Base-by-base conservation (phyloP, 2,113 vertebrate genomes). In the Bubo scandiacus region DNA sequence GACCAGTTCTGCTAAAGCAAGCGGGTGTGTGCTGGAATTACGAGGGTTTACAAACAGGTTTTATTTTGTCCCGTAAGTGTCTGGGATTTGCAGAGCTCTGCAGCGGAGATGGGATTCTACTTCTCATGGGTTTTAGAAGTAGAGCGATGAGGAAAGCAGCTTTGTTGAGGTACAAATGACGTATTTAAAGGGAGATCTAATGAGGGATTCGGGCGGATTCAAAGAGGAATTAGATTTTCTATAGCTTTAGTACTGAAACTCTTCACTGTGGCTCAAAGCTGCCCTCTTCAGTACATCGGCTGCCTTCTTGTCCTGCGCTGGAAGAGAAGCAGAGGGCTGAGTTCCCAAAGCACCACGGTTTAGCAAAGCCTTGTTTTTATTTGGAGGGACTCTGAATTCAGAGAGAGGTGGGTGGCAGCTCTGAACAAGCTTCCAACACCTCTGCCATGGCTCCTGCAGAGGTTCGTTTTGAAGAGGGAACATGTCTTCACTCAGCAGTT, bases 231-330 rank as follows among this genome's bases (percentile, higher is more conserved):
- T 36, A 5, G 40, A 1, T 10, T 75, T 79, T 51, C n/a, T 10
- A 1, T 25, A 7, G 51, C 38, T 78, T 22, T 11, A 10, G 16
- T 12, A 10, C 19, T 3, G 17, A 8, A 74, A 23, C 77, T 3
- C 58, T 71, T 20, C 74, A 75, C 0, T 6, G 6, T 8, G 57
- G 94, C 88, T 90, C 97, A 21, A 79, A 86, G 92, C 94, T 91
- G 97, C 98, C 98, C 98, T 96, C 98, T 97, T 74, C 89, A 92
- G 98, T 96, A 40, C 19, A 0, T 6, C 0, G 5, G 65, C 55
- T 10, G 89, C 92, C 49, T 26, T 22, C 59, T n/a, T 11, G 54
- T 25, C 26, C 54, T 15, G 51, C 7, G 10, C 34, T 12, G 47
- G 21, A 7, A 10, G 74, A 27, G 49, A 1, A 21, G 42, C 1